Evolutionary conservation across 2,888 invertebrate genomes (phyloP), one percentile per base, ranked within the genome.

Genomic region (Drosophila melanocephala): DNA sequence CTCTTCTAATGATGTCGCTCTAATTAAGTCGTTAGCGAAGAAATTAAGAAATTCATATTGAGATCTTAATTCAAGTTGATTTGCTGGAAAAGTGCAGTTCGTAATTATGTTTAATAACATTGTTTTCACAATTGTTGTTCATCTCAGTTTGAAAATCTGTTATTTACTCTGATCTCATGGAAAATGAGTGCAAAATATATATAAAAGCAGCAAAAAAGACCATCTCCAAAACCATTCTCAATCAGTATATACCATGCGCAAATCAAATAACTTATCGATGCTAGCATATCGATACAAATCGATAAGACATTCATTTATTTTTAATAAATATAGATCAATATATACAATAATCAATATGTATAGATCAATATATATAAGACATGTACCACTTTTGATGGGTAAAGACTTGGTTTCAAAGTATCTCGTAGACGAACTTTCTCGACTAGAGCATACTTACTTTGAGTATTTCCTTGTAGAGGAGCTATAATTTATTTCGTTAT

Each of bases 1-100:
- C 37, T 63, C 32, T 30, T 44, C 37, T 28, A 70, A 61, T 60
- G 32, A 59, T 32, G 35, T 32, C 42, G 28, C 35, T n/a, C 16
- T 22, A 32, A 32, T 47, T 33, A 33, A 26, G 57, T 33, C 14
- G 33, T 9, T 70, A 39, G 16, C 7, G n/a, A 22, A 22, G 22
- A 22, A 22, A 22, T 22, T 26, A 26, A 32, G 30, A 32, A 44
- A 44, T 32, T 16, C 28, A n/a, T 16, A n/a, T 9, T 9, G 3
- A 14, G 2, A 9, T 14, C 28, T n/a, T 14, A 14, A 39, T 30
- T 28, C 12, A 0, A 26, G n/a, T 22, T 30, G 12, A 37, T 26
- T 37, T 37, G n/a, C 32, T 14, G 2, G 14, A 14, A 51, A 51
- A 51, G 10, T 19, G 51, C 16, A 12, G 12, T 7, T 32, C 32